These are phyloP conservation scores for Shinisaurus crocodilurus DNA, from an alignment of 2,113 vertebrate species.

Conservation along the genomic window DNA sequence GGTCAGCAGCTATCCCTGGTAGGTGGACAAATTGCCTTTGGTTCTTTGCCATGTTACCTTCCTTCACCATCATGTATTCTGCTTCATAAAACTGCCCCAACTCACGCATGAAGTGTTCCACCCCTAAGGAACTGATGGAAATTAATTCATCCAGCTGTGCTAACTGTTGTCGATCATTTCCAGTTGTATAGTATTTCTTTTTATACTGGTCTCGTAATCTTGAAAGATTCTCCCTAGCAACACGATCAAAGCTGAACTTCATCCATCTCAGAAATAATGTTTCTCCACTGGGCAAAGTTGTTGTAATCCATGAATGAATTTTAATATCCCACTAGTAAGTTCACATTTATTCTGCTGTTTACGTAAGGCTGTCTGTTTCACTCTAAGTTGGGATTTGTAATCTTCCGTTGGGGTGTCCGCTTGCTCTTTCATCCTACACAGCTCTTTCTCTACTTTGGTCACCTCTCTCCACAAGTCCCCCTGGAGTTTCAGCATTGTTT, in stretches of 20 bases:
- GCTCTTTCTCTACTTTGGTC: constrained; percentile 29
- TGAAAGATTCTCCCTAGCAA: constrained; percentile 11
- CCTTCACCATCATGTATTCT: neutral
- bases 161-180: neutral
- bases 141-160: constrained; percentile 26
- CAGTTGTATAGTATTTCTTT: neutral
- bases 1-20: constrained; percentile 13
- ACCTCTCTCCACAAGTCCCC: constrained; percentile 21
- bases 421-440: constrained; percentile 45
- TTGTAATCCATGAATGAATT: constrained; percentile 25
- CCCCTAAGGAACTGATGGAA: constrained; percentile 76
- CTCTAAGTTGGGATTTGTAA: neutral
- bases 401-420: constrained; percentile 15
- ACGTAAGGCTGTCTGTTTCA: neutral
- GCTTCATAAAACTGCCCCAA: constrained; percentile 42
- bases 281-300: constrained; percentile 6
- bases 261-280: constrained; percentile 35
- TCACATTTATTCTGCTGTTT: neutral
- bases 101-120: constrained; percentile 76
- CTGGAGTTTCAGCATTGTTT: constrained; percentile 12
- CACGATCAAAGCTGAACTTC: constrained; percentile 25
- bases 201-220: constrained; percentile 27
- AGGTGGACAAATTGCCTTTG: constrained; percentile 7
- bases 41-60: neutral
- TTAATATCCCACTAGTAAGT: neutral